phyloP scores from a whole-genome alignment of 2,797 vertebrate genomes.

The Okamejei kenojei region DNA sequence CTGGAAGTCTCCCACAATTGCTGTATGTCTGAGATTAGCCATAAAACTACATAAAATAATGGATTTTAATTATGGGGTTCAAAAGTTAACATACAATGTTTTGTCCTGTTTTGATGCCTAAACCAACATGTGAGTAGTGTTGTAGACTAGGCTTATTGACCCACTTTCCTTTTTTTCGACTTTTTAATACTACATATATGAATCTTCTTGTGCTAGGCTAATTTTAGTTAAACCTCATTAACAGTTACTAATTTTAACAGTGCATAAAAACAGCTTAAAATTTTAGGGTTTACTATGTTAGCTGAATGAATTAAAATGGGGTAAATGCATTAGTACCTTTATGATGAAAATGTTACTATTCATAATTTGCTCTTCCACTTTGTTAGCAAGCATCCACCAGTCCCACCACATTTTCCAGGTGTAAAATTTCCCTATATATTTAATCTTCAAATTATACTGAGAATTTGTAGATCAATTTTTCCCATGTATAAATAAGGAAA shows the following conservation, averaged over 20 bases:
- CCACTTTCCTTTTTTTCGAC: background rate
- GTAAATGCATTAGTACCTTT: background rate
- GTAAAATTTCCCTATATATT: background rate
- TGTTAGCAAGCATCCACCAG: background rate
- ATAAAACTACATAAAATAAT: background rate
- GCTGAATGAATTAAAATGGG: background rate
- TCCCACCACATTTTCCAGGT: background rate
- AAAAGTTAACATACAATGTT: background rate
- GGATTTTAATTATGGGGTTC: background rate
- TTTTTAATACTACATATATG: background rate
- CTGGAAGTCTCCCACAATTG: background rate
- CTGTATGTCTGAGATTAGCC: background rate
- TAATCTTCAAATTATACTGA: too few species aligned
- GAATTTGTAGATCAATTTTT: too few species aligned
- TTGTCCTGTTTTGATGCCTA: background rate
- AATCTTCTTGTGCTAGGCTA: background rate
- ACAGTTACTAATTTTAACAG: background rate
- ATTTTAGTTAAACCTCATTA: too few species aligned
- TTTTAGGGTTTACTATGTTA: background rate
- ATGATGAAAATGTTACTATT: background rate
- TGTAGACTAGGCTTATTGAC: background rate
- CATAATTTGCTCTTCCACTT: background rate
- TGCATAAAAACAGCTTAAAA: background rate
- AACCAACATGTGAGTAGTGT: background rate
- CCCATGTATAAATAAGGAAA: too few species aligned